A percentile compares a stretch with the other conserved stretches of the same genome.
These are phyloP conservation scores for Sitobion miscanthi DNA, from an alignment of 1,140 invertebrate genomes.

Conservation along the genomic window DNA sequence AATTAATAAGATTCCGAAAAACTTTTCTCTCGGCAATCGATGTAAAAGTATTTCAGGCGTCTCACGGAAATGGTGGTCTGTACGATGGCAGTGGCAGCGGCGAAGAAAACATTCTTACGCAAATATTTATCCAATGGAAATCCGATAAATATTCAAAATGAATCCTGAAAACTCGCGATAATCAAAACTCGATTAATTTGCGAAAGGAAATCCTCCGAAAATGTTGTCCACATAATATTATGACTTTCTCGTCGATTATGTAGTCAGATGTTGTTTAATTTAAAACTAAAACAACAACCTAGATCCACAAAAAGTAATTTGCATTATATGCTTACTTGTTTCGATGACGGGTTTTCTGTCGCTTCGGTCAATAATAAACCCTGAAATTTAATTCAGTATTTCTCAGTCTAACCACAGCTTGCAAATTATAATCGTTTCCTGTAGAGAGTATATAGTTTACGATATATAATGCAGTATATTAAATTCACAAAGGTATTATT, in stretches of 20 bases:
- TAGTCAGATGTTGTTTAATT: conserved; percentile 44
- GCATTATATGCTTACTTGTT: conserved; percentile 35
- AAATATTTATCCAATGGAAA: conserved; percentile 55
- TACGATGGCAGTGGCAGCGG: background rate
- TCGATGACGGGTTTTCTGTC: background rate
- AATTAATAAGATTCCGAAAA: conserved; percentile 55
- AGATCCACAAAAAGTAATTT: conserved; percentile 58
- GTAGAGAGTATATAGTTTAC: background rate
- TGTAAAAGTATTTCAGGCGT: conserved; percentile 34
- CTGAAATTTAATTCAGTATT: background rate
- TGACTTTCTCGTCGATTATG: conserved; percentile 11
- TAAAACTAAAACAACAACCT: conserved; percentile 53
- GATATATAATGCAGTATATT: too few species aligned
- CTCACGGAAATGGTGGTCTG: background rate
- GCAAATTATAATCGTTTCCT: background rate
- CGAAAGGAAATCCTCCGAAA: background rate
- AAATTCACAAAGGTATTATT: too few species aligned
- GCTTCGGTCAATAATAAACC: background rate
- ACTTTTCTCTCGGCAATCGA: conserved; percentile 44
- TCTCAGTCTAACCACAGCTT: background rate
- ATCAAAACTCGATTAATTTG: conserved; percentile 54
- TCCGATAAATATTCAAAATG: conserved; percentile 52
- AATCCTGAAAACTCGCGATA: conserved; percentile 32
- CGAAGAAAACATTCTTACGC: conserved; percentile 33
- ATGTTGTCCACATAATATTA: conserved; percentile 22